Conservation (phyloP, 2,888 invertebrate genomes). For the Anorthoa munda region DNA sequence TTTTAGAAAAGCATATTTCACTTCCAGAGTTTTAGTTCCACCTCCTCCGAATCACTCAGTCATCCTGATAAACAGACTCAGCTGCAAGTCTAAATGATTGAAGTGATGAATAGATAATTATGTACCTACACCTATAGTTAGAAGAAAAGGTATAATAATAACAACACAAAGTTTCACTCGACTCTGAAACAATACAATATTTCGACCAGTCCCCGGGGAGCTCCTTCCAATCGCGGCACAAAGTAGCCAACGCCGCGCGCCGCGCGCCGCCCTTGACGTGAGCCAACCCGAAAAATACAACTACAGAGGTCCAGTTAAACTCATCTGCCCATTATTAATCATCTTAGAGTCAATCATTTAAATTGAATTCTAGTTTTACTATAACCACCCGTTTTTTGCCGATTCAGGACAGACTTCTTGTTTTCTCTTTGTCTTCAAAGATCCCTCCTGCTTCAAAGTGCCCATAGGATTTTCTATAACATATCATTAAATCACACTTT, state of each 20-base stretch:
- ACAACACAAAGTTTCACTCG: conserved; percentile 14
- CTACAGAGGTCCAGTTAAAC: neutral
- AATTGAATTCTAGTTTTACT: neutral
- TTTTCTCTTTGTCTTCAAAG: neutral
- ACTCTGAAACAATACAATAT: conserved; percentile 23
- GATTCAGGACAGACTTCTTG: neutral
- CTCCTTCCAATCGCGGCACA: conserved; percentile 9
- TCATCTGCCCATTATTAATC: no score
- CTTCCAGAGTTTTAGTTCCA: no score
- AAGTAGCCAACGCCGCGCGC: no score
- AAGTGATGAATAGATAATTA: neutral
- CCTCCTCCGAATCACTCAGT: neutral
- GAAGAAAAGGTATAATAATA: neutral
- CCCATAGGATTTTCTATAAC: no score
- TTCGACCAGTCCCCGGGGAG: conserved; percentile 14
- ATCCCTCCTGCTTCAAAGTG: neutral
- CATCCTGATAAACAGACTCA: neutral
- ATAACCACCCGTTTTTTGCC: neutral
- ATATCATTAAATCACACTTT: no score
- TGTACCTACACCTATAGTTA: neutral
- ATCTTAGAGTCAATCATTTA: neutral
- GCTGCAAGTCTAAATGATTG: neutral
- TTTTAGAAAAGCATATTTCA: neutral
- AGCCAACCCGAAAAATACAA: neutral
- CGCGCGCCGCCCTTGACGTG: neutral